Base-by-base conservation (phyloP, 2,113 vertebrate species). In the Oplegnathus fasciatus region DNA sequence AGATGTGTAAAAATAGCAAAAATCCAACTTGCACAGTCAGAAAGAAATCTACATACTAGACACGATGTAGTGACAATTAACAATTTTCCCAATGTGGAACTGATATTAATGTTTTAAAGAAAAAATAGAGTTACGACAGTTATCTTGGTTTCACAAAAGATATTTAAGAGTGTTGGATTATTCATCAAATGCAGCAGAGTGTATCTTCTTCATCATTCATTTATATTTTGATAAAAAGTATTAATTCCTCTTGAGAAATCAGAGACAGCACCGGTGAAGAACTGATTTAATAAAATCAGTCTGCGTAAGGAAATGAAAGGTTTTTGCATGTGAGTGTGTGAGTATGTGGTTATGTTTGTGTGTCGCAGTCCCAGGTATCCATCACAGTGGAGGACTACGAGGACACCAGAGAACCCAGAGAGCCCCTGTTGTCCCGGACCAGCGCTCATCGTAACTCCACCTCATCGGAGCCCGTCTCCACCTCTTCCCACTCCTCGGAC, bases 321-420 rank as follows among this genome's bases (percentile, higher is more conserved):
- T 71, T 20, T 72, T 32, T 30, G 40, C n/a, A 4, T n/a, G 30
- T 77, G 6, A 54, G 44, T 64, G 24, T 69, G 18, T 48, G 26
- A 48, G 1, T 50, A 2, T 66, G 66, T 77, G 30, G 44, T 13
- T 54, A 11, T 46, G 32, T 67, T 6, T 87, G 42, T 76, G 44
- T 62, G 70, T 80, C 20, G 24, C 89, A 97, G 96, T 96, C 96
- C 66, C 96, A 96, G 94, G 96, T 96, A 24, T 96, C 96, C 75
- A 96, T 96, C 88, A 96, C 95, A 5, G 95, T 96, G 83, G 96
- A 97, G 69, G 96, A 96, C 90, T 96, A 95, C 4, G 96, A 96
- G 89, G 96, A 97, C 94, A 96, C 95, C 30, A 92, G 95, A 40
- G 96, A 96, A 67, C 91, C 95, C 18, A 93, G 96, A 11, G 96